Evolutionary conservation across 2,888 invertebrate species (phyloP), one percentile per base, ranked within the genome.

Genomic region (Lumbricus terrestris): DNA sequence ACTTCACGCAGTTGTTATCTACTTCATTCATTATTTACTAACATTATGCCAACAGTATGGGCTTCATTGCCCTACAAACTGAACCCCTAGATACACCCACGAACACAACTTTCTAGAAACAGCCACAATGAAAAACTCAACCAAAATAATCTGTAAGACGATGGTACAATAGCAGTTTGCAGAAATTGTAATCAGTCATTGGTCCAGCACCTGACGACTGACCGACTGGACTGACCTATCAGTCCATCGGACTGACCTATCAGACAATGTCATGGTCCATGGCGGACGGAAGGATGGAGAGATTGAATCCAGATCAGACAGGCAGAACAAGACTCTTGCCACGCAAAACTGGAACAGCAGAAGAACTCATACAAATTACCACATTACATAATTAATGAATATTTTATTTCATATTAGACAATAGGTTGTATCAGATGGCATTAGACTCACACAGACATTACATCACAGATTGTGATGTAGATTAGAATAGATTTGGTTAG

Each of bases 291-390:
- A 69, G 69, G 69, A 69, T 69, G 69, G n/a, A 69, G 69, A 69
- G 69, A 69, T 69, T 69, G 29, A 85, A 35, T 13, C 35, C 23
- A 34, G 37, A 35, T 85, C 85, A 85, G 37, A 85, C 85, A 34
- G 85, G 85, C 37, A 85, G 37, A 34, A 85, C 85, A 8, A 85
- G 85, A 85, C 37, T 85, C 85, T 85, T 85, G 54, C 89, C 89
- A 33, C 82, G 33, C 54, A 89, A 89, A 37, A 89, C 89, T 54
- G 40, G 40, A 88, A 88, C 40, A 88, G 15, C 40, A 88, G 15
- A 88, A 42, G 35, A 88, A 88, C 47, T 34, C 88, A 88, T 88
- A 88, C n/a, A 11, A n/a, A 88, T 34, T 33, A 88, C 34, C 15
- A 88, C 34, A 38, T 38, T 88, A 88, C 29, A 38, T 38, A 88